Base-by-base conservation (phyloP, 2,797 vertebrate genomes). In the Melanotaenia maccullochi region DNA sequence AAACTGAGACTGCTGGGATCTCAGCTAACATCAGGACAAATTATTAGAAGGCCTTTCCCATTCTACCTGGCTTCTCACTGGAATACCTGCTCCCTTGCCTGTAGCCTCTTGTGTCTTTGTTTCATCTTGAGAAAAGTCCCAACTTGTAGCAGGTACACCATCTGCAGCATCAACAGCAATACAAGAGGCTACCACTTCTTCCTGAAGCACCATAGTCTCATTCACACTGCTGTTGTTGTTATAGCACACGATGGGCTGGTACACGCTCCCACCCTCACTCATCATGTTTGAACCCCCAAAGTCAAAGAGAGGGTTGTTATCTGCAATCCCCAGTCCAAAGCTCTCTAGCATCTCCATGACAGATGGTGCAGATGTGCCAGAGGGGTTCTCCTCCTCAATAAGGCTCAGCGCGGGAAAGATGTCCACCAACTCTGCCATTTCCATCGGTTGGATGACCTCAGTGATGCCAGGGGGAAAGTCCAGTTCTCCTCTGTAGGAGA, bases 401-500 rank as follows among this genome's bases (percentile, higher is more conserved):
- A 88, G 86, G 73, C 81, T 92, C 40, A 91, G 81, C 0, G 85
- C 82, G 20, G 92, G 92, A 79, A 90, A 68, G 75, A 90, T 92
- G 75, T 92, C 87, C 72, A 81, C 89, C 81, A 93, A 18, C 78
- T 92, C 88, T 12, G 86, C 84, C 82, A 91, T 89, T 81, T 89
- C 89, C 85, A 91, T 91, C 0, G 91, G 90, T 32, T 4, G 78
- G 47, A 90, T 89, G 1, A 89, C 91, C 32, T 93, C 89, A 0
- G 82, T 81, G 78, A 90, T 88, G 78, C 89, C 87, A n/a, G 89
- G 9, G 0, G 72, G 70, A 12, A 82, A 79, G 38, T 72, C 80
- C 58, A 54, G 71, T 0, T 82, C 75, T 7, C 3, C 62, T 9
- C 52, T 60, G 74, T 66, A 74, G 25, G 75, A 65, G 35, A 63